These are phyloP conservation scores for Trididemnum clinides DNA, from an alignment of 23 tunicate species.

Conservation along the genomic window DNA sequence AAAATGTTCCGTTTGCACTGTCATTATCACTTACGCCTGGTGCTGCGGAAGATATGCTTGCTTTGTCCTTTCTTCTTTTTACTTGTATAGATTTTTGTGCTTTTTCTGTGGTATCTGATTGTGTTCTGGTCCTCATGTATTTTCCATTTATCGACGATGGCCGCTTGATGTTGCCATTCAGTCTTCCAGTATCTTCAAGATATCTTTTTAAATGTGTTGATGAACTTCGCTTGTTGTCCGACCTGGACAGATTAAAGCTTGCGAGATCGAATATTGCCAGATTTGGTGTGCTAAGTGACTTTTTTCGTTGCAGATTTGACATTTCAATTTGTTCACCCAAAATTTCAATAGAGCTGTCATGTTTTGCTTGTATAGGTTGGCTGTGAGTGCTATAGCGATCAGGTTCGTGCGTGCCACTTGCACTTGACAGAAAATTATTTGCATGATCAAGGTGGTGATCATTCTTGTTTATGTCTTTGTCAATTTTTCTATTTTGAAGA, in stretches of 20 bases:
- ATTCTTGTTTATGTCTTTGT: background rate
- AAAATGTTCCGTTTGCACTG: background rate
- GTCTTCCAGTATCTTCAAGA: background rate
- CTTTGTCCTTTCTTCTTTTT: background rate
- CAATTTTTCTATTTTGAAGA: constrained; percentile 22
- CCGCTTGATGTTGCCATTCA: background rate
- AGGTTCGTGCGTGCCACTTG: background rate
- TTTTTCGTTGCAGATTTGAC: constrained; percentile 56
- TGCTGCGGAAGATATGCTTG: background rate
- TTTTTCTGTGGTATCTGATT: constrained; percentile 4
- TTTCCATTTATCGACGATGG: background rate
- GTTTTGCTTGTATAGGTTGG: too few species aligned
- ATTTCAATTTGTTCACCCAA: too few species aligned
- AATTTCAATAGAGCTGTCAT: too few species aligned
- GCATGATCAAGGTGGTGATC: background rate
- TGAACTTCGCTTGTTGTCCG: background rate
- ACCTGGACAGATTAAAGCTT: background rate
- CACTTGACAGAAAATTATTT: background rate
- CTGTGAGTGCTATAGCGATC: too few species aligned
- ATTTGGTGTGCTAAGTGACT: constrained; percentile 76
- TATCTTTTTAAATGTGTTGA: background rate
- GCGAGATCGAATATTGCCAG: constrained; percentile 44
- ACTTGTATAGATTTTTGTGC: background rate
- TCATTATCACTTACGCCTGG: constrained; percentile 21
- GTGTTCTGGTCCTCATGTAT: background rate